These are phyloP conservation scores for Chouioia cunea DNA, from an alignment of 2,888 invertebrate genomes.

Conservation along the genomic window DNA sequence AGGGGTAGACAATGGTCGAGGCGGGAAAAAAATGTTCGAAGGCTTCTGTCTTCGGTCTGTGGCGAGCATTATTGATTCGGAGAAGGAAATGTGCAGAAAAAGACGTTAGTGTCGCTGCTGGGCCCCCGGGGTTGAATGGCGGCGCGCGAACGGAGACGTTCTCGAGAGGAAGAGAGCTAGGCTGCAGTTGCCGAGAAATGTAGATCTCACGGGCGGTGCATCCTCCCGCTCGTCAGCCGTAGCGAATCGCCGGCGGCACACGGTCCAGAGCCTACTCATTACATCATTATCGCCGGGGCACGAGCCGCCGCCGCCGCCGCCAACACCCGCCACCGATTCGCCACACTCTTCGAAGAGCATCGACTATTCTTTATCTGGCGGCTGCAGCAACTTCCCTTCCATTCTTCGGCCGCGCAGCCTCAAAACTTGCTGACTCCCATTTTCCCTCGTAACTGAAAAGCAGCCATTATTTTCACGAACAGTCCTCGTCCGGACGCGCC, in stretches of 20 bases:
- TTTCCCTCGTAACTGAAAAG: constrained; percentile 36
- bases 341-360: constrained; percentile 50
- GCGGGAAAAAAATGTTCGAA: not conserved
- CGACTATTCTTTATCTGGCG: constrained; percentile 42
- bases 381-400: constrained; percentile 22
- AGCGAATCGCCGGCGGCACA: constrained; percentile 52
- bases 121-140: constrained; percentile 31
- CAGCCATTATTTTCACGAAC: constrained; percentile 53
- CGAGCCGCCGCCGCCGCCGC: too few species aligned
- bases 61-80: constrained; percentile 1
- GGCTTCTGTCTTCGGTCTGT: too few species aligned
- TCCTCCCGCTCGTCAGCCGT: constrained; percentile 49
- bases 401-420: constrained; percentile 8
- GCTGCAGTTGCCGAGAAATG: constrained; percentile 15
- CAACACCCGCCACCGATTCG: too few species aligned
- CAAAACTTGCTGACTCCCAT: constrained; percentile 19
- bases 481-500: constrained; percentile 45
- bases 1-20: not conserved
- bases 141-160: not conserved
- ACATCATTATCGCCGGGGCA: constrained; percentile 61
- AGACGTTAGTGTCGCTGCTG: not conserved
- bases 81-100: constrained; percentile 7
- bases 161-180: not conserved
- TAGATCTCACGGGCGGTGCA: constrained; percentile 36
- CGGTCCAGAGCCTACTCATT: constrained; percentile 58